Evolutionary conservation across 2,888 invertebrate species (phyloP).

Genomic region (Drosophila paranaensis): DNA sequence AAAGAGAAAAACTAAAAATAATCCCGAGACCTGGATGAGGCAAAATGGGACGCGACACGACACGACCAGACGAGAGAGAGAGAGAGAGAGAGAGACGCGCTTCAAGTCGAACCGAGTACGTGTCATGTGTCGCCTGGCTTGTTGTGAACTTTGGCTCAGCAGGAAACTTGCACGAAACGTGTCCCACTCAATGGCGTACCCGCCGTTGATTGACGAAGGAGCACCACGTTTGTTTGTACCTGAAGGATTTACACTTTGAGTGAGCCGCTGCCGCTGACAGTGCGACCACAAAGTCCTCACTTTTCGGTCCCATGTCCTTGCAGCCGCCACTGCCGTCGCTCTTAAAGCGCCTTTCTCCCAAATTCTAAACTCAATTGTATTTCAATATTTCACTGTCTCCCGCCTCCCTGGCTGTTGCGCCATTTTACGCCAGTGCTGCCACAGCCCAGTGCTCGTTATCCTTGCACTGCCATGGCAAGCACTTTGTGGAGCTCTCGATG

Average conservation of each 20-base stretch:
- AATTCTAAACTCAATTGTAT: conserved; percentile 70
- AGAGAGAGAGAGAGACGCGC: conserved; percentile 3
- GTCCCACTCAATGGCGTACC: conserved; percentile 70
- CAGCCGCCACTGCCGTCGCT: background rate
- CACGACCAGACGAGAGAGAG: background rate
- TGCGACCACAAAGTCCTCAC: conserved; percentile 59
- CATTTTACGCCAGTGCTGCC: conserved; percentile 57
- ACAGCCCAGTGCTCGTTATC: conserved; percentile 63
- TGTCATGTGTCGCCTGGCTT: conserved; percentile 77
- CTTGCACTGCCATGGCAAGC: conserved; percentile 67
- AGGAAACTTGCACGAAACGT: conserved; percentile 69
- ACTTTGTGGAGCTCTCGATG: conserved; percentile 47
- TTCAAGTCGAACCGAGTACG: conserved; percentile 66
- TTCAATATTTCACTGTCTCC: conserved; percentile 80
- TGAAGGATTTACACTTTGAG: conserved; percentile 68
- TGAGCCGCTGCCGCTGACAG: conserved; percentile 53
- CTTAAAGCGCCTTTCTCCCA: conserved; percentile 37
- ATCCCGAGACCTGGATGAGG: conserved; percentile 42
- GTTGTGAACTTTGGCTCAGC: conserved; percentile 71
- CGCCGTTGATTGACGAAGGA: conserved; percentile 69
- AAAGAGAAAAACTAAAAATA: conserved; percentile 67
- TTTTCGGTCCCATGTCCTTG: conserved; percentile 4
- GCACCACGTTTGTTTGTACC: conserved; percentile 43
- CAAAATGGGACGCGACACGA: conserved; percentile 5
- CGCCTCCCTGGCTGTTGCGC: conserved; percentile 59